Percentiles rank a stretch among this genome's conserved stretches.
Conservation (phyloP, 2,797 vertebrate species). For the Alauda arvensis region DNA sequence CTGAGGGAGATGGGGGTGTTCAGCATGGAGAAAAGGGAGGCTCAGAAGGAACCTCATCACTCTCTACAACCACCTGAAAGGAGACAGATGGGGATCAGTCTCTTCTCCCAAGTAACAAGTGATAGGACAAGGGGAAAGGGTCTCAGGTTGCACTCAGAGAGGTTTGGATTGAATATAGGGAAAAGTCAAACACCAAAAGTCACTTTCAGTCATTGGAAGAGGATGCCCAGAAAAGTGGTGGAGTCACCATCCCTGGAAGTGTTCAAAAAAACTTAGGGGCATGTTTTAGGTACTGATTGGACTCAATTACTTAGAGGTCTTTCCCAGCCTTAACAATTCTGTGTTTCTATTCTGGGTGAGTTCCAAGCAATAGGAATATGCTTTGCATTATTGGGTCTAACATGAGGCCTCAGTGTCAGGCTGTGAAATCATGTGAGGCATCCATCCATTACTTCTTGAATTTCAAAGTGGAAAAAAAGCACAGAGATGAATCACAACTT, state of each 20-base stretch:
- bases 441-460: not conserved
- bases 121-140: not conserved
- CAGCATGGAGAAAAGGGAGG: not conserved
- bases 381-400: not conserved
- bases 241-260: not conserved
- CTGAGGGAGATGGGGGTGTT: not conserved
- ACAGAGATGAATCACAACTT: not conserved
- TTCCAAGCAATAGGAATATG: not conserved
- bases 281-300: not conserved
- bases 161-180: not conserved
- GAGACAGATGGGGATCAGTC: not conserved
- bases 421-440: not conserved
- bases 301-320: not conserved
- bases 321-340: not conserved
- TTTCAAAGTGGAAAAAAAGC: not conserved
- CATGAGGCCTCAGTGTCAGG: not conserved
- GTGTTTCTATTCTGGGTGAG: not conserved
- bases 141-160: not conserved
- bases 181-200: not conserved
- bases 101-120: not conserved
- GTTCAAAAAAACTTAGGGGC: not conserved
- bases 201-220: not conserved
- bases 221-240: not conserved
- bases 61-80: not conserved
- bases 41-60: rapidly evolving